Evolutionary conservation across 92 coral and sea anemone species (phyloP).

Genomic region (Metridium senile): DNA sequence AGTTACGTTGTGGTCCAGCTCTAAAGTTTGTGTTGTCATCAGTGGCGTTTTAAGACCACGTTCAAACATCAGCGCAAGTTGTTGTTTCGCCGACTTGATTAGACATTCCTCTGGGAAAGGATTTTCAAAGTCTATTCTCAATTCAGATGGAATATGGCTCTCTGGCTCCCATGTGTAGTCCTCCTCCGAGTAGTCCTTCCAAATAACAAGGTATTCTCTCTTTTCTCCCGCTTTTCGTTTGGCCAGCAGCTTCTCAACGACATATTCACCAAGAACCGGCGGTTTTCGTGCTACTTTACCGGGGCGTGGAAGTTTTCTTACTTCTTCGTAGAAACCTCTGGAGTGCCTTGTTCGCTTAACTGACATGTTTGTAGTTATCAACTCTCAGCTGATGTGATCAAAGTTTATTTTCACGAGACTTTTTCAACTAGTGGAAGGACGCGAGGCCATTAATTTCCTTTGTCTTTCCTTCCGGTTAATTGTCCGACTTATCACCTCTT

Average conservation of each 20-base stretch:
- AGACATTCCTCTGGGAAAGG: constrained; percentile 6
- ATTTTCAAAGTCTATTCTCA: not conserved
- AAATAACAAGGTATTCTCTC: not conserved
- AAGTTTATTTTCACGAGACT: not conserved
- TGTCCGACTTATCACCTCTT: not conserved
- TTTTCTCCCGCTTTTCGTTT: not conserved
- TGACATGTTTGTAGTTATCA: not conserved
- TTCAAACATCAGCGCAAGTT: not conserved
- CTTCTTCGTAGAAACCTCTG: not conserved
- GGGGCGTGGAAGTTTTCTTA: not conserved
- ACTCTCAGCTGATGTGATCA: not conserved
- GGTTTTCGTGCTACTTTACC: not conserved
- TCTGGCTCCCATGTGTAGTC: constrained; percentile 1
- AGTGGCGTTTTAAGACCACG: not conserved
- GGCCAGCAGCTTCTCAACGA: constrained; percentile 3
- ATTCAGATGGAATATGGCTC: not conserved
- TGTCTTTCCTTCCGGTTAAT: not conserved
- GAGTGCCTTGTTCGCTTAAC: not conserved
- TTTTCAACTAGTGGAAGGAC: not conserved
- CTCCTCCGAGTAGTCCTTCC: not conserved
- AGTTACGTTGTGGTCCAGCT: not conserved
- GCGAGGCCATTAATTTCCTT: not conserved
- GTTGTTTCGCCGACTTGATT: not conserved
- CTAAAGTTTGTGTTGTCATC: not conserved
- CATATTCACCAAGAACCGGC: constrained; percentile 4